Evolutionary conservation across 1,140 invertebrate genomes (phyloP).

Genomic region (Bombus superbus): DNA sequence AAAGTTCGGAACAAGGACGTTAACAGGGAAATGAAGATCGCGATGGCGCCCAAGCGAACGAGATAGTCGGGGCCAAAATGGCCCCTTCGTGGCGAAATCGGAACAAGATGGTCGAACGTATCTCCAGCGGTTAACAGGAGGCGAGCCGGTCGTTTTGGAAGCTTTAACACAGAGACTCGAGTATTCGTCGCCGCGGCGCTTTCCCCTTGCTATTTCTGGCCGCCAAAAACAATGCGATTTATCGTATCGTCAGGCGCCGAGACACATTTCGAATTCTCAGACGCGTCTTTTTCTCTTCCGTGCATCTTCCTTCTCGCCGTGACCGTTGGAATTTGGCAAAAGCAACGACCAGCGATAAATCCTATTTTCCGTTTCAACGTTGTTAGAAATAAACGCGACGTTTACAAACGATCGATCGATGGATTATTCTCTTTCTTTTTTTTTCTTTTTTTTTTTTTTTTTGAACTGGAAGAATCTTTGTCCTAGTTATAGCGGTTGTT

Average conservation of each 20-base stretch:
- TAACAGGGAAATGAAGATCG: constrained; percentile 6
- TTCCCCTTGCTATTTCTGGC: constrained; percentile 40
- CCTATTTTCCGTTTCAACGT: too few species aligned
- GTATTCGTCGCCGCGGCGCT: not conserved
- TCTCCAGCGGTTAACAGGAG: constrained; percentile 16
- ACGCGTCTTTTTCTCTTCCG: not conserved
- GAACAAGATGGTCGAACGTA: constrained; percentile 10
- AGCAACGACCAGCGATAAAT: not conserved
- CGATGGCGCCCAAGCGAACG: constrained; percentile 18
- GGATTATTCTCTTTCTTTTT: not conserved
- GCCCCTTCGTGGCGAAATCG: constrained; percentile 2
- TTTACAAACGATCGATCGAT: not conserved
- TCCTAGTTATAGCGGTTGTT: not conserved
- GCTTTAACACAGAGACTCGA: not conserved
- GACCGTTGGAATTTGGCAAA: not conserved
- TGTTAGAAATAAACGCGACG: not conserved
- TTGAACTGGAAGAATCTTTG: not conserved
- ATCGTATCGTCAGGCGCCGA: constrained; percentile 41
- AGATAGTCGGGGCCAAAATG: not conserved
- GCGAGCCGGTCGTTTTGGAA: constrained; percentile 1
- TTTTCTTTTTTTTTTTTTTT: not conserved
- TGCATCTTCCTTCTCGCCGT: not conserved
- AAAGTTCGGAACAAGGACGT: not conserved
- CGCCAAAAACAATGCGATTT: constrained; percentile 59
- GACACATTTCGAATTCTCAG: constrained; percentile 49